These are phyloP conservation scores for Sycophaga agraensis DNA, from an alignment of 1,140 invertebrate species.

Conservation along the genomic window DNA sequence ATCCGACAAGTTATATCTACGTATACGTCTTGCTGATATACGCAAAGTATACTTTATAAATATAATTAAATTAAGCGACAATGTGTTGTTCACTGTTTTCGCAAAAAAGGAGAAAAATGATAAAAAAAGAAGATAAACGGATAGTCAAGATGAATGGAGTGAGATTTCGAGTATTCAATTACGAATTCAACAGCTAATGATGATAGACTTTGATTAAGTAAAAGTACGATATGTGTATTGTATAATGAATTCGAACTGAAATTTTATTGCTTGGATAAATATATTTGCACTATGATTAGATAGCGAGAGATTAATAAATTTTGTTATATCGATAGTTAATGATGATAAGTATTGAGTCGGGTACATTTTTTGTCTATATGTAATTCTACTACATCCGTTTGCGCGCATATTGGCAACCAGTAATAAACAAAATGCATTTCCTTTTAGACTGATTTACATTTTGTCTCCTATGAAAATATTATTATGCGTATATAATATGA, in stretches of 20 bases:
- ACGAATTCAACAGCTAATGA: too few species aligned
- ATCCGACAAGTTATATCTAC: slow-evolving; percentile 16
- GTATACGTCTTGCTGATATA: slow-evolving; percentile 21
- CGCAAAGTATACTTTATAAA: slow-evolving; percentile 14
- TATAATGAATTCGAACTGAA: slow-evolving; percentile 14
- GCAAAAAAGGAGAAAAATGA: slow-evolving; percentile 9
- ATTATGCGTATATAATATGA: not conserved
- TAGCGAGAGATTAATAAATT: slow-evolving; percentile 16
- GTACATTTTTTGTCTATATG: not conserved
- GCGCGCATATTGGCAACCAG: not conserved
- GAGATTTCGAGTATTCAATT: too few species aligned
- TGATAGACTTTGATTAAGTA: too few species aligned
- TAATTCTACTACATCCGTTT: not conserved
- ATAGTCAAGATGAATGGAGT: not conserved
- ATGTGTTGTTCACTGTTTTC: slow-evolving; percentile 21
- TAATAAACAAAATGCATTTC: not conserved
- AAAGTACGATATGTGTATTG: not conserved
- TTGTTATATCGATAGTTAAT: not conserved
- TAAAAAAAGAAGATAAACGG: not conserved
- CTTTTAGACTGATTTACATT: slow-evolving; percentile 1
- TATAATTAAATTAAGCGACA: not conserved
- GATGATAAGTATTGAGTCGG: not conserved
- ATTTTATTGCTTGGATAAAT: slow-evolving; percentile 16
- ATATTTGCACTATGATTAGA: slow-evolving; percentile 11
- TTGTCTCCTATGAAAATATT: too few species aligned